Evolutionary conservation across 2,797 vertebrate species (phyloP), one percentile per base, ranked within the genome.

Genomic region (Anabacerthia variegaticeps): DNA sequence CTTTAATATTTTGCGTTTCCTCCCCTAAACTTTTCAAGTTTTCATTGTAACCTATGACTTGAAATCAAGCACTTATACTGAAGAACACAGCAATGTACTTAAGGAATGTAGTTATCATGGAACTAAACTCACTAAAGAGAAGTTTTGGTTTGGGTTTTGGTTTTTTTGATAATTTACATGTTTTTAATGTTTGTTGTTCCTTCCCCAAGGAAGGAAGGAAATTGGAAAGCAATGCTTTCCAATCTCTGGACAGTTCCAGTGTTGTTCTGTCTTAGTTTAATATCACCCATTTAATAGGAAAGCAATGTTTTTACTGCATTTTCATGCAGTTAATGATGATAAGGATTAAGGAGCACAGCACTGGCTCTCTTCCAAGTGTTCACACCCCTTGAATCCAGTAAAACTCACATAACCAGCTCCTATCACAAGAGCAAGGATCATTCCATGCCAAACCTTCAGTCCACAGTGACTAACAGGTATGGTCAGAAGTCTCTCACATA

Each of bases 221-320:
- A 28, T 14, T 4, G 11, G 37, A 41, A 62, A 30, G 59, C 27
- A 62, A 74, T 52, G 20, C 6, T 72, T 81, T 75, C 27, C 37
- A 65, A 12, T n/a, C 15, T 43, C 5, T 61, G 1, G 0, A 6
- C 1, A 1, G 30, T 46, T 51, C 44, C 32, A 69, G 18, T 27
- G 52, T 68, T 79, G 19, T 18, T 80, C 21, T 20, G 9, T 22
- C 37, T 56, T 43, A 30, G 26, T 56, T 87, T 34, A 54, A 21
- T 39, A 63, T 49, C 52, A 48, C 27, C 10, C 8, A 23, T n/a
- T 85, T 49, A 19, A 62, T 2, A 79, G 21, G 34, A 73, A 92
- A 85, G 46, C 1, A 5, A 75, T 7, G 4, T 27, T 26, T 78
- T 74, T 36, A 48, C 18, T 52, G 22, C 7, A 39, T 75, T 89